Base-by-base conservation (phyloP, 30 jellyfish, hydroid and myxozoan species). In the Turritopsis dohrnii region DNA sequence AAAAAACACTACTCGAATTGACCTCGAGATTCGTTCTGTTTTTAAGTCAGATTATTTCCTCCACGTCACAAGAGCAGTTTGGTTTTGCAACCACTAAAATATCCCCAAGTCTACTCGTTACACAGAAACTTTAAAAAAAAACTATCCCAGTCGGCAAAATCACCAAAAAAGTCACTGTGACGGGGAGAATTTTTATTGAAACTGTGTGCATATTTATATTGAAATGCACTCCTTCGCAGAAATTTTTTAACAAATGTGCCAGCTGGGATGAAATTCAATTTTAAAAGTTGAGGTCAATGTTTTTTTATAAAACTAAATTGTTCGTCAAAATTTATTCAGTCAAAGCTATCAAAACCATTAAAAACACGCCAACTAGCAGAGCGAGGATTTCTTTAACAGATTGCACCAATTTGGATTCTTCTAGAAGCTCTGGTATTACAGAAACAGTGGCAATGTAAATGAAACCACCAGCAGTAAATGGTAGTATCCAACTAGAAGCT, bases 391-490 rank as follows among this genome's bases (percentile, higher is more conserved):
- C 97, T 76, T 90, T 90, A 18, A 90, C 27, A 8, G 97, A 90
- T 83, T 90, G 97, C 74, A 76, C 83, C 27, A 90, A 81, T 54
- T 87, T 90, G 31, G 94, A 76, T 53, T 93, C 98, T 81, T 93
- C 93, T 60, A 93, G 79, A 22, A 93, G 81, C 71, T 88, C 96
- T 26, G 98, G 98, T 30, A 93, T 88, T 18, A 93, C 96, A 17
- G 96, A 88, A 17, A 93, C 98, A 19, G 96, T 87, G 17, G 98
- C 98, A 52, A 93, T 93, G 88, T 93, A 93, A 52, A 93, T 93
- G 79, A 93, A 93, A 5, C 98, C 98, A 18, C 98, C 98, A 31
- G 98, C 98, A 28, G 98, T 93, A 71, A 93, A 88, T 1, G 98
- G 96, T 53, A 88, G 79, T 13, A 93, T 88, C 52, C 96, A 90